Evolutionary conservation across 2,797 vertebrate species (phyloP).

Genomic region (Oreochromis grahami): DNA sequence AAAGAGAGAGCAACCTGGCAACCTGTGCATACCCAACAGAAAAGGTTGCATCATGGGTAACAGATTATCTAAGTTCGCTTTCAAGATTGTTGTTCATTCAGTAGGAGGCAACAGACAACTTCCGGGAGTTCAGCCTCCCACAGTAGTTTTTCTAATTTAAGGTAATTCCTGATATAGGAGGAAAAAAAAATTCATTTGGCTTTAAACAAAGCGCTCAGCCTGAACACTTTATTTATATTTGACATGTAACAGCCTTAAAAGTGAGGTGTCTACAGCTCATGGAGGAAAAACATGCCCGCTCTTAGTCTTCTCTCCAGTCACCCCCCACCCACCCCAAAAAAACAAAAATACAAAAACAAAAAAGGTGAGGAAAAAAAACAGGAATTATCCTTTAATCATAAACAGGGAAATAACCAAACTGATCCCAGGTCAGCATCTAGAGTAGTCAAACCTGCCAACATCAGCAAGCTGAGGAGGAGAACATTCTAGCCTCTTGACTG

Average conservation of each 20-base stretch:
- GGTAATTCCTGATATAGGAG: slow-evolving; percentile 41
- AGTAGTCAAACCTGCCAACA: slow-evolving; percentile 26
- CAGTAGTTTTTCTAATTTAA: slow-evolving; percentile 31
- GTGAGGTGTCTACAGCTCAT: background rate
- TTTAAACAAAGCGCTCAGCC: slow-evolving; percentile 5
- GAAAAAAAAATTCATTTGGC: slow-evolving; percentile 24
- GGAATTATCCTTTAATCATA: slow-evolving; percentile 38
- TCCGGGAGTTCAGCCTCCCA: slow-evolving; percentile 32
- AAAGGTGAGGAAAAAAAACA: background rate
- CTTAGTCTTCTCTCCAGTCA: background rate
- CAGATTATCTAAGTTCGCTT: slow-evolving; percentile 81
- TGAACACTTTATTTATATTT: background rate
- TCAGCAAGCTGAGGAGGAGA: slow-evolving; percentile 37
- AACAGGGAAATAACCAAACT: slow-evolving; percentile 17
- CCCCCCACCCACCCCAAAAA: background rate
- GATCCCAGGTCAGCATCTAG: slow-evolving; percentile 36
- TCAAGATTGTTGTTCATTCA: slow-evolving; percentile 74
- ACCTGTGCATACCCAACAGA: slow-evolving; percentile 69
- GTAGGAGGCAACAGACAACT: slow-evolving; percentile 37
- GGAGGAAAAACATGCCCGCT: background rate
- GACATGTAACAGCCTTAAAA: background rate
- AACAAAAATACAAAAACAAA: background rate
- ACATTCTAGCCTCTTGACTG: slow-evolving; percentile 37
- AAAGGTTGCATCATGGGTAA: slow-evolving; percentile 73
- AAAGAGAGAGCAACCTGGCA: slow-evolving; percentile 65